Conservation (phyloP, 1,140 invertebrate species). For the Oncopeltus fasciatus region DNA sequence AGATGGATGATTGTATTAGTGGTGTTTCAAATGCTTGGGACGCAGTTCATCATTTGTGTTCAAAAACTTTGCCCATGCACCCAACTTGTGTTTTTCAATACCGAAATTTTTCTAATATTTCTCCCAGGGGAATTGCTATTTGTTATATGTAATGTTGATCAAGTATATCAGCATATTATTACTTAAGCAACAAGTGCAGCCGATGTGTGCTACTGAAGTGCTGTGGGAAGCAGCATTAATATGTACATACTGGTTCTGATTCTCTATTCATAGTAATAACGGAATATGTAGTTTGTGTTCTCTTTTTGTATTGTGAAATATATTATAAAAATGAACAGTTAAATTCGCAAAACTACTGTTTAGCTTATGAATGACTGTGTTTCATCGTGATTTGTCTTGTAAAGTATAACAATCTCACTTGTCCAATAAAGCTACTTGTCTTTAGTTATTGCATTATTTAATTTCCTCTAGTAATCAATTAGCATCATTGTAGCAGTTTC, state of each 20-base stretch:
- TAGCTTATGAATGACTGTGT: constrained; percentile 26
- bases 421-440: constrained; percentile 26
- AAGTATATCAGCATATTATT: background rate
- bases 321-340: constrained; percentile 16
- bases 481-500: no score
- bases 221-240: constrained; percentile 8
- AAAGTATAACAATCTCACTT: constrained; percentile 25
- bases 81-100: no score
- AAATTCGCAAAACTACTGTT: constrained; percentile 23
- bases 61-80: no score
- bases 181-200: constrained; percentile 13
- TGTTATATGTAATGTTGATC: background rate
- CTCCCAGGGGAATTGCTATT: background rate
- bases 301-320: constrained; percentile 25
- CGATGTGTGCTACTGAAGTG: constrained; percentile 18
- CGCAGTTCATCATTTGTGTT: no score
- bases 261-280: constrained; percentile 20
- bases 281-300: constrained; percentile 24
- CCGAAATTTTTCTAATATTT: background rate
- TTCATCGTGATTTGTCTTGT: constrained; percentile 25
- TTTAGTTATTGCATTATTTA: constrained; percentile 17
- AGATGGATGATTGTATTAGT: no score
- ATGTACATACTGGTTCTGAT: constrained; percentile 19
- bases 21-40: no score
- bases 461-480: background rate